Evolutionary conservation across 2,888 invertebrate genomes (phyloP), one percentile per base, ranked within the genome.

Genomic region (Patella depressa): DNA sequence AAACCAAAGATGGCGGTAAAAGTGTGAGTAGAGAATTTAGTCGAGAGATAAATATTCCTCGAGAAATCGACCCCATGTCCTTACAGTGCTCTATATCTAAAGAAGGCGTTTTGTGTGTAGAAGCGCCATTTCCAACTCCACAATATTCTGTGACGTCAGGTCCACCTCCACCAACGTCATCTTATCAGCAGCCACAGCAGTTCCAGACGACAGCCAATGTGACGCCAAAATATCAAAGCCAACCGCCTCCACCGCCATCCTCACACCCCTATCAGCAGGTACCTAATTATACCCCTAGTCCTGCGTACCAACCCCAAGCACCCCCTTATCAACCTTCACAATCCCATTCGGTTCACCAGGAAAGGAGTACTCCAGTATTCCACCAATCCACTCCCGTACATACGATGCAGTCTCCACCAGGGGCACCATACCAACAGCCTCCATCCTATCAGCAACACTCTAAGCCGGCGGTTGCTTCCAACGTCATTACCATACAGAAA

Each of bases 1-100:
- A 88, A 77, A 86, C 87, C 75, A 87, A 85, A 65, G 81, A 83
- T 45, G 88, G 85, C 7, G 85, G 85, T n/a, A 85, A 87, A 72
- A 85, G 87, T 69, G 87, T 88, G 1, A 88, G 87, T 79, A 81
- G 88, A 15, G 90, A 90, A 80, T 90, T 86, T 79, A 87, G 83
- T 79, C 82, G 89, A 0, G 86, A 88, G 78, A 85, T 89, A 9
- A 86, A 86, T 78, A 84, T 90, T 75, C 90, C 89, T 12, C 76
- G 80, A 65, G 87, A 88, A 75, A 85, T 89, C 17, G 89, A 89
- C 78, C 87, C 88, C 0, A 79, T 88, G 77, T 80, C 85, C 7
- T 77, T 90, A 17, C 87, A 88, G 78, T 88, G 89, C 81, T 86
- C 86, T 14, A 85, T 90, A 76, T 86, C 88, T 3, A 85, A 85